Evolutionary conservation across 1,140 invertebrate genomes (phyloP).

Genomic region (Coptotermes formosanus): DNA sequence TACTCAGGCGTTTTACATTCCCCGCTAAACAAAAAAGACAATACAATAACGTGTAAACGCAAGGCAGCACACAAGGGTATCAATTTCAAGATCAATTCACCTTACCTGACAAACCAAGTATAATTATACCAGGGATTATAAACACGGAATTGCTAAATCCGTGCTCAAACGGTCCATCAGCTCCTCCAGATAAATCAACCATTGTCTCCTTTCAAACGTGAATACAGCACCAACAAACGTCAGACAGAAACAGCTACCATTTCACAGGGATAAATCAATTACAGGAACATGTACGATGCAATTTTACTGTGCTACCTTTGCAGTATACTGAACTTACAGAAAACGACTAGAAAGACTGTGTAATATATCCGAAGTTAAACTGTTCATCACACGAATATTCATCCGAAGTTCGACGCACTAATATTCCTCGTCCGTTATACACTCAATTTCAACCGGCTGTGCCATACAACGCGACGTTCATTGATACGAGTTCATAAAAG

Average conservation of each 20-base stretch:
- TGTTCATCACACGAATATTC: too few species aligned
- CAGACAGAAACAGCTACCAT: background rate
- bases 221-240: background rate
- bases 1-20: too few species aligned
- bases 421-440: too few species aligned
- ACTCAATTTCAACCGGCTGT: too few species aligned
- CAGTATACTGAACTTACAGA: too few species aligned
- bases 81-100: slow-evolving; percentile 33
- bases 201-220: slow-evolving; percentile 45
- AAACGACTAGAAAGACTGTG: too few species aligned
- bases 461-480: too few species aligned
- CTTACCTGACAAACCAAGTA: slow-evolving; percentile 69
- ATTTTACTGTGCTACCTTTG: too few species aligned
- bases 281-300: too few species aligned
- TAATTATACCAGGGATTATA: slow-evolving; percentile 70
- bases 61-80: background rate
- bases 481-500: too few species aligned
- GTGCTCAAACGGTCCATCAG: slow-evolving; percentile 71
- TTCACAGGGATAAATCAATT: background rate
- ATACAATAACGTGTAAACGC: background rate
- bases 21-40: background rate
- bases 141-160: slow-evolving; percentile 78
- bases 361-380: too few species aligned
- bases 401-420: too few species aligned
- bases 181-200: slow-evolving; percentile 64